Percentiles rank a stretch among this genome's conserved stretches.
Evolutionary conservation across 2,888 invertebrate genomes (phyloP).

Genomic region (Trachelus iudaicus): DNA sequence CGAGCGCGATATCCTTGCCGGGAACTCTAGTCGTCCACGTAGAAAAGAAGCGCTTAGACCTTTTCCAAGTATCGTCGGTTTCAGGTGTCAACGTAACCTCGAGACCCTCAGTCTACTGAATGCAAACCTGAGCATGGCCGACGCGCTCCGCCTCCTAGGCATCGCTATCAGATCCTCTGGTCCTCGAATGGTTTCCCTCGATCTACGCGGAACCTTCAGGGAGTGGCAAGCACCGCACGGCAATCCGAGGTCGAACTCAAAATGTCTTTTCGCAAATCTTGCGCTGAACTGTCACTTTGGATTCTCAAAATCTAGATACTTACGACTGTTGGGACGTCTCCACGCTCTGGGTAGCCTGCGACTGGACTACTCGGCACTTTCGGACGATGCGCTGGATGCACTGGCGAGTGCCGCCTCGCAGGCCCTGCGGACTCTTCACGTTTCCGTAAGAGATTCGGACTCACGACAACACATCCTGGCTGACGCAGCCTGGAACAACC

Average conservation of each 20-base stretch:
- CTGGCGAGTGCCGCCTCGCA: constrained; percentile 61
- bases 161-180: constrained; percentile 59
- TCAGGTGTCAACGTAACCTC: constrained; percentile 64
- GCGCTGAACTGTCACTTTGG: not conserved
- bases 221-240: constrained; percentile 63
- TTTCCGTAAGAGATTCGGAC: constrained; percentile 65
- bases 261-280: not conserved
- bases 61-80: constrained; percentile 13
- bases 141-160: constrained; percentile 64
- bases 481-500: constrained; percentile 63
- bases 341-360: constrained; percentile 59
- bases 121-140: constrained; percentile 64
- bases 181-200: constrained; percentile 58
- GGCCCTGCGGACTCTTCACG: constrained; percentile 58
- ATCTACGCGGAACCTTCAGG: constrained; percentile 65
- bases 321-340: constrained; percentile 61
- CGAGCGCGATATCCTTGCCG: too few species aligned
- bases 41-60: not conserved
- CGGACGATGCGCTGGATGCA: constrained; percentile 62
- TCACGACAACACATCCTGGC: constrained; percentile 62
- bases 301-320: constrained; percentile 41
- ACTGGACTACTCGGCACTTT: constrained; percentile 67
- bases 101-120: constrained; percentile 64
- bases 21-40: not conserved
- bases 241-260: constrained; percentile 48